Conservation (phyloP, 92 coral and sea anemone species). For the Bergia puertoricense region DNA sequence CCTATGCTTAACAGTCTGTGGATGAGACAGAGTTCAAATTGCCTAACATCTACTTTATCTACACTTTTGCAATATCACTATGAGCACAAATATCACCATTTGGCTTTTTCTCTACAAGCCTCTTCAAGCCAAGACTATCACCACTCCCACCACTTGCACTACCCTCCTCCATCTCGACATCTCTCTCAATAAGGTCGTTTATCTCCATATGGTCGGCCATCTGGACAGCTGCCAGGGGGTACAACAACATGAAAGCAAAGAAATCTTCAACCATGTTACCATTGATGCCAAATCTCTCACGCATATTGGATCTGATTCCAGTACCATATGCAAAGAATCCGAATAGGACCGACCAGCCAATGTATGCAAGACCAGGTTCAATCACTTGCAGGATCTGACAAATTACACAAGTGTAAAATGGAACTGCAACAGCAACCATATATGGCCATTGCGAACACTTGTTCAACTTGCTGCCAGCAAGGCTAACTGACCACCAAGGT, state of each 20-base stretch:
- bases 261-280: slow-evolving; percentile 51
- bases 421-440: slow-evolving; percentile 29
- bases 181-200: background rate
- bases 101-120: background rate
- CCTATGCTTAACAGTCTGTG: background rate
- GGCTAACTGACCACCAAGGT: slow-evolving; percentile 51
- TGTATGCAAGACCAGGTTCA: slow-evolving; percentile 48
- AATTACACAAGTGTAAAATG: slow-evolving; percentile 40
- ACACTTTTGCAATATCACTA: background rate
- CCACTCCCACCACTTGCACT: background rate
- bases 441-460: slow-evolving; percentile 44
- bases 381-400: slow-evolving; percentile 41
- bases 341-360: slow-evolving; percentile 47
- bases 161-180: slow-evolving; percentile 2
- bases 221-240: slow-evolving; percentile 48
- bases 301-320: slow-evolving; percentile 45
- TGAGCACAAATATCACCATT: background rate
- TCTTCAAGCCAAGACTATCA: background rate
- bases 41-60: background rate
- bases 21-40: background rate
- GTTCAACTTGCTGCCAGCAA: slow-evolving; percentile 43
- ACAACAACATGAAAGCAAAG: slow-evolving; percentile 44
- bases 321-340: slow-evolving; percentile 44
- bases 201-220: slow-evolving; percentile 9
- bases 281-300: slow-evolving; percentile 43